Conservation (phyloP, 1,140 invertebrate species). For the Aphaenogaster ashmeadi region DNA sequence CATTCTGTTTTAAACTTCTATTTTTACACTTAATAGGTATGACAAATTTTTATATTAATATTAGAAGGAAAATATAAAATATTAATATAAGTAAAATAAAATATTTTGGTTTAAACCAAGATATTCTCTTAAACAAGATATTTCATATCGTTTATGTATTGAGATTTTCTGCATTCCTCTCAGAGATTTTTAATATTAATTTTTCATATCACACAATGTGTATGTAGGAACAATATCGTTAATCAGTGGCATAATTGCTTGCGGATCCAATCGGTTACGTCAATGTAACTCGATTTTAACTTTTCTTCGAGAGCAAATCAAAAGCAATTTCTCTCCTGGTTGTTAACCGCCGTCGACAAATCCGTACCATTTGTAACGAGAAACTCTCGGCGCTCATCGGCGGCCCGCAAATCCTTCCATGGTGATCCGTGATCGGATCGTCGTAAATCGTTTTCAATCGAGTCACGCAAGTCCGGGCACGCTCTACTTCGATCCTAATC, state of each 20-base stretch:
- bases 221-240: background rate
- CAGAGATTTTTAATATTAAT: background rate
- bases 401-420: conserved; percentile 50
- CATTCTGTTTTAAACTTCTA: background rate
- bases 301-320: conserved; percentile 26
- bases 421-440: conserved; percentile 43
- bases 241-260: conserved; percentile 19
- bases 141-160: background rate
- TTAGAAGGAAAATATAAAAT: background rate
- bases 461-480: conserved; percentile 50
- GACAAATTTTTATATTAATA: background rate
- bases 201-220: background rate
- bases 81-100: background rate
- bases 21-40: background rate
- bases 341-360: conserved; percentile 54
- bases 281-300: background rate
- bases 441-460: conserved; percentile 65
- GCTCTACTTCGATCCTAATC: conserved; percentile 52
- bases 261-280: background rate
- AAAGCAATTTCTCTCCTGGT: conserved; percentile 26
- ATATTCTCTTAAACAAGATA: too few relatives aligned
- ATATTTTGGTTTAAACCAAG: background rate
- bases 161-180: background rate
- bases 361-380: conserved; percentile 58
- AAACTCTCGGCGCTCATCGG: conserved; percentile 40